Conservation (phyloP, 2,888 invertebrate species). For the Selenia dentaria region DNA sequence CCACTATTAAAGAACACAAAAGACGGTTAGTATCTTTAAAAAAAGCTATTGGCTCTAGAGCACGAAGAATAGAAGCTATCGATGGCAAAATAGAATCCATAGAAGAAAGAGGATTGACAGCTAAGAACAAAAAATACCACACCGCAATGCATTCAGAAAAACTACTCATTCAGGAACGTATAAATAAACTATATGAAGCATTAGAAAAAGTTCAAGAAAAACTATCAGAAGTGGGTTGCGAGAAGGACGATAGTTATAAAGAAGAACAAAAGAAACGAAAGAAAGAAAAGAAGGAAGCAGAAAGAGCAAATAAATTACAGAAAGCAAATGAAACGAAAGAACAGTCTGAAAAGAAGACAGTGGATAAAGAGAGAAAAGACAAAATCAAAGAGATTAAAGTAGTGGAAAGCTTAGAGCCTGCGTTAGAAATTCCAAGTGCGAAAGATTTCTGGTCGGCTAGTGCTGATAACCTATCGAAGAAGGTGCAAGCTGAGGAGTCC, state of each 20-base stretch:
- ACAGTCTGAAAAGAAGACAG: conserved; percentile 22
- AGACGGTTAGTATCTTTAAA: conserved; percentile 53
- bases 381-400: conserved; percentile 28
- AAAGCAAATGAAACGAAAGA: conserved; percentile 6
- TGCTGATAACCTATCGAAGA: conserved; percentile 32
- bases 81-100: conserved; percentile 56
- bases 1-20: conserved; percentile 53
- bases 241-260: conserved; percentile 31
- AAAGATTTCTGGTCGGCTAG: conserved; percentile 67
- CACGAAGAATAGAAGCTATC: conserved; percentile 46
- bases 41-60: conserved; percentile 56
- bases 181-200: conserved; percentile 51
- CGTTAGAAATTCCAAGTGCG: conserved; percentile 63
- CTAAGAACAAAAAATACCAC: conserved; percentile 63
- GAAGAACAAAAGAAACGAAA: conserved; percentile 30
- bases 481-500: conserved; percentile 46
- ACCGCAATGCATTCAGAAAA: conserved; percentile 68
- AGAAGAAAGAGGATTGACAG: conserved; percentile 60
- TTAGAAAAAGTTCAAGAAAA: conserved; percentile 46
- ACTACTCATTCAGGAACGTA: conserved; percentile 49
- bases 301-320: conserved; percentile 28
- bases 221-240: conserved; percentile 39
- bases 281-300: conserved; percentile 29
- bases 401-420: conserved; percentile 55
- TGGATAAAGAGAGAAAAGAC: conserved; percentile 16